Percentiles rank a stretch among this genome's conserved stretches.
These are phyloP conservation scores for Esperia sulphurella DNA, from an alignment of 2,888 invertebrate genomes.

Conservation along the genomic window DNA sequence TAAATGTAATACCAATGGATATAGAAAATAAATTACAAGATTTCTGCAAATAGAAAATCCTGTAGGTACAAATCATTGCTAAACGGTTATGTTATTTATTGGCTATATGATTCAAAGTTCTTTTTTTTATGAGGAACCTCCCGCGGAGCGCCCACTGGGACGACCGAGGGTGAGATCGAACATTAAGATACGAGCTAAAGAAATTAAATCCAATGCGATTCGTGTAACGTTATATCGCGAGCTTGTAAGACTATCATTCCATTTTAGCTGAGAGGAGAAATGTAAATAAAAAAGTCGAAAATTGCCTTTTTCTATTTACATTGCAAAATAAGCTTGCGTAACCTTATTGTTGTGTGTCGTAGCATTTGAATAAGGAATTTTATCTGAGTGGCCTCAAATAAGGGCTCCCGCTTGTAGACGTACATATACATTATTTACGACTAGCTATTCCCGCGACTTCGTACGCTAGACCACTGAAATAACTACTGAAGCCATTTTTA, in stretches of 20 bases:
- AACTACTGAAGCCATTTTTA: too few relatives aligned
- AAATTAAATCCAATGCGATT: conserved; percentile 29
- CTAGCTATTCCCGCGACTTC: too few relatives aligned
- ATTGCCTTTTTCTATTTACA: too few relatives aligned
- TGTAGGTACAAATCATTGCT: conserved; percentile 3
- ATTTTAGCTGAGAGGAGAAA: background rate
- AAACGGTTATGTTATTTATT: conserved; percentile 7
- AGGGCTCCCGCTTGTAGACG: too few relatives aligned
- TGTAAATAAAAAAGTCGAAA: too few relatives aligned
- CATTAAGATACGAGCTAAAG: conserved; percentile 21
- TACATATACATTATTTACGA: too few relatives aligned
- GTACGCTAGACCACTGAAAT: too few relatives aligned
- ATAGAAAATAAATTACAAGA: background rate
- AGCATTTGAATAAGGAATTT: too few relatives aligned
- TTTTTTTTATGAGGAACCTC: conserved; percentile 20
- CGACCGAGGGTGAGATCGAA: conserved; percentile 20
- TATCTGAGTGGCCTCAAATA: too few relatives aligned
- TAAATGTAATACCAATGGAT: background rate
- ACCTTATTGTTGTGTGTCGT: too few relatives aligned
- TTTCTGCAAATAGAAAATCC: background rate
- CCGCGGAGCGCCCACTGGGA: conserved; percentile 23
- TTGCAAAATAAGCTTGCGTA: too few relatives aligned
- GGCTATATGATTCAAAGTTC: conserved; percentile 12
- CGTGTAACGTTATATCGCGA: conserved; percentile 9
- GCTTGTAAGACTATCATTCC: background rate